Evolutionary conservation across 2,888 invertebrate genomes (phyloP).

Genomic region (Lasioglossum oenotherae): DNA sequence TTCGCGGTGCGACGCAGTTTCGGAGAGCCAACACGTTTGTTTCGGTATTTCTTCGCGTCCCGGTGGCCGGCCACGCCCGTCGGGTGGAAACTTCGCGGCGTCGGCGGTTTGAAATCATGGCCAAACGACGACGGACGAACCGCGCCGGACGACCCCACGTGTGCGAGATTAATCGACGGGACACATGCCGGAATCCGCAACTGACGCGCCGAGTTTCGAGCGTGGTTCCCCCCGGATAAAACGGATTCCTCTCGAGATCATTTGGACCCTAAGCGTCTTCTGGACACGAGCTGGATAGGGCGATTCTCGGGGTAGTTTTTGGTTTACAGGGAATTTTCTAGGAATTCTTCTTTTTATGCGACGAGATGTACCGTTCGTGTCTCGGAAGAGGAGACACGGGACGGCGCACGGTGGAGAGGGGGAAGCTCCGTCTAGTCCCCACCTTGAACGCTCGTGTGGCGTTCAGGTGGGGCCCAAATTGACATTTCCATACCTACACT

Average conservation of each 20-base stretch:
- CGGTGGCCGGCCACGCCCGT: not conserved
- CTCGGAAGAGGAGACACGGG: no score
- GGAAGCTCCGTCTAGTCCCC: no score
- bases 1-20: slow-evolving; percentile 31
- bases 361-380: not conserved
- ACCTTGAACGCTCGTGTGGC: no score
- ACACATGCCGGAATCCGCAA: slow-evolving; percentile 60
- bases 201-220: slow-evolving; percentile 44
- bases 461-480: no score
- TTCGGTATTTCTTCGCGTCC: slow-evolving; percentile 35
- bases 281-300: not conserved
- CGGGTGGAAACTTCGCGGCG: slow-evolving; percentile 38
- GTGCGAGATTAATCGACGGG: slow-evolving; percentile 62
- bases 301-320: not conserved
- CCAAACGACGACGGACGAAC: slow-evolving; percentile 19
- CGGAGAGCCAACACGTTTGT: slow-evolving; percentile 12
- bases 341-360: not conserved
- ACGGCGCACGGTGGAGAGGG: no score
- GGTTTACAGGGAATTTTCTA: not conserved
- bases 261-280: not conserved
- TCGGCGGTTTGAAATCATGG: slow-evolving; percentile 39
- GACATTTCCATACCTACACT: no score
- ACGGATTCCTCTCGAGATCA: slow-evolving; percentile 19
- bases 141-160: slow-evolving; percentile 52
- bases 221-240: slow-evolving; percentile 17